phyloP scores from a whole-genome alignment of 2,113 vertebrate species.

The Cnemophilus loriae region DNA sequence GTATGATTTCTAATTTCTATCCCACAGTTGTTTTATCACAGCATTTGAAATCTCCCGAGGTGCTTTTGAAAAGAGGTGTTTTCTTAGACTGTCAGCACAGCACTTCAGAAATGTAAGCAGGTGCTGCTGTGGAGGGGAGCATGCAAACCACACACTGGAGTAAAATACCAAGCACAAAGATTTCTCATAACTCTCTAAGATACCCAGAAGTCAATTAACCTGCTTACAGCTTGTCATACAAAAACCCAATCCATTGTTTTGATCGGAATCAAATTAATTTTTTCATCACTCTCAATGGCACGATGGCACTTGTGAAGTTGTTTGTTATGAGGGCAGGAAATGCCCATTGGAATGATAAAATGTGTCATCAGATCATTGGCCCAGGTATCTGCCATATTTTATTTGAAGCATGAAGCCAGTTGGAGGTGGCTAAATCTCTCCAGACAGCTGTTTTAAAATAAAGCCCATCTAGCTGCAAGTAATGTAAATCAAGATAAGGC shows the following conservation, averaged over 20 bases:
- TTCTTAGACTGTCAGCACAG: conserved; percentile 31
- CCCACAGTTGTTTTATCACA: conserved; percentile 14
- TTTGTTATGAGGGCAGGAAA: not conserved
- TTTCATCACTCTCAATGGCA: not conserved
- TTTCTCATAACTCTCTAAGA: conserved; percentile 2
- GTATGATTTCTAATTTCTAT: conserved; percentile 44
- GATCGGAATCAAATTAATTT: conserved; percentile 10
- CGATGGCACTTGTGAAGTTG: not conserved
- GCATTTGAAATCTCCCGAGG: conserved; percentile 15
- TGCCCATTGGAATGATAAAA: conserved; percentile 21
- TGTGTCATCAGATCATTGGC: not conserved
- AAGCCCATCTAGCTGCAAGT: not conserved
- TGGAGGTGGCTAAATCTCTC: conserved; percentile 19
- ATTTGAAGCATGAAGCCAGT: not conserved
- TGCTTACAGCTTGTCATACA: not conserved
- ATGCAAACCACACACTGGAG: not conserved
- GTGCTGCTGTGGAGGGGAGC: not conserved
- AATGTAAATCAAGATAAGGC: not conserved
- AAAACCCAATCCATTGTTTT: not conserved
- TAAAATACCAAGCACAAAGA: not conserved
- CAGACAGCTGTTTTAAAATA: not conserved
- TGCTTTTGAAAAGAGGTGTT: conserved; percentile 39
- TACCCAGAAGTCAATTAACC: conserved; percentile 21
- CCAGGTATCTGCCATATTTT: not conserved
- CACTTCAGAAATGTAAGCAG: not conserved